phyloP scores from a whole-genome alignment of 2,113 vertebrate species.

The Todiramphus saurophagus region DNA sequence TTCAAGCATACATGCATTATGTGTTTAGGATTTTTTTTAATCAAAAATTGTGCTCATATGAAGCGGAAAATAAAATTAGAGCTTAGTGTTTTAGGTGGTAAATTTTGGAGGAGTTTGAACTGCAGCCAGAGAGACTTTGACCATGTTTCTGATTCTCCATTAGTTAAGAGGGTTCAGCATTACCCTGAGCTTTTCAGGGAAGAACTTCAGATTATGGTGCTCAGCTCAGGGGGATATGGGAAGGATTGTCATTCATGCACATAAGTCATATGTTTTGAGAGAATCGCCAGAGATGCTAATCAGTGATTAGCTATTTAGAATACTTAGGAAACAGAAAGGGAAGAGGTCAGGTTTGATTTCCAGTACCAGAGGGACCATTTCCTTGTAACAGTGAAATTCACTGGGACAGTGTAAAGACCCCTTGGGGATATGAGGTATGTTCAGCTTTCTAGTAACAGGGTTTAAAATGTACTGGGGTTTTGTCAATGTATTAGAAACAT shows the following conservation, averaged over 20 bases:
- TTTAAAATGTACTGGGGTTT: background rate
- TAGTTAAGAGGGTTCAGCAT: background rate
- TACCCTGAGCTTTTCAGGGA: constrained; percentile 10
- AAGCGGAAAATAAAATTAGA: constrained; percentile 1
- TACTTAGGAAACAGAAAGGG: background rate
- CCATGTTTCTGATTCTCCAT: background rate
- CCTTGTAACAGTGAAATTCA: background rate
- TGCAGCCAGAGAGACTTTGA: constrained; percentile 16
- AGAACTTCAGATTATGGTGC: background rate
- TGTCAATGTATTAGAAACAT: background rate
- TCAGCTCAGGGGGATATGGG: background rate
- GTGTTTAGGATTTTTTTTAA: background rate
- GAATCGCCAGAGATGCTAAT: background rate
- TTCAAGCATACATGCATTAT: background rate
- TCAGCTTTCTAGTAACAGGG: background rate
- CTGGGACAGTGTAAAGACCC: background rate
- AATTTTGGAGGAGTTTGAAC: background rate
- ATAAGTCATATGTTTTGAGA: background rate
- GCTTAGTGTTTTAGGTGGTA: background rate
- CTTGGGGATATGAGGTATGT: background rate
- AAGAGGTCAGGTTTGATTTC: background rate
- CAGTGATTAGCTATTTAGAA: background rate
- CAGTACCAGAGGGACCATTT: background rate
- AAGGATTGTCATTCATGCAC: background rate
- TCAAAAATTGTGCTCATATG: background rate